Base-by-base conservation (phyloP, 2,888 invertebrate genomes). In the Drosophila borborema region DNA sequence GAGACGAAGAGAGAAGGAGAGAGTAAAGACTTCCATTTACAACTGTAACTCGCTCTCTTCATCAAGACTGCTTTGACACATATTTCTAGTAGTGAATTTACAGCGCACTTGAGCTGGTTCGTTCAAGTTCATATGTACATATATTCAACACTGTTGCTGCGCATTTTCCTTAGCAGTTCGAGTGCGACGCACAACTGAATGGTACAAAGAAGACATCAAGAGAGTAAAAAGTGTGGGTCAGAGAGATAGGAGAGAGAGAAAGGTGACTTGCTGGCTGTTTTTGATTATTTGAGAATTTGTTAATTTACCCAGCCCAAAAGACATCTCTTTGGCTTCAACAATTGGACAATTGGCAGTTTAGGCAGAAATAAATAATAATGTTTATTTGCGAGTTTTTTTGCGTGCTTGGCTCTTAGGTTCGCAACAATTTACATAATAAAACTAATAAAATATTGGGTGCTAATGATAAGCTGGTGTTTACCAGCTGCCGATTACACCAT, bases 401-500 rank as follows among this genome's bases (percentile, higher is more conserved):
- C 72, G 65, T 72, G 71, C 51, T 28, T n/a, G 8, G 12, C 7
- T 46, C 20, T 55, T 64, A 65, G 77, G 72, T 82, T 81, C 65
- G 28, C 16, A 45, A 51, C 45, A 70, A 77, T 80, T 64, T 70
- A 59, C 56, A 77, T 66, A 80, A 71, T 63, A 66, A 77, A 58
- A 45, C 45, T 45, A 75, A 77, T 53, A 54, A 80, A 78, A 72
- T 64, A 60, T 65, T 77, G 54, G 49, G 41, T 61, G 70, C 53
- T 66, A 64, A 70, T 64, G 62, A 81, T 71, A 71, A 77, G 49
- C 54, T 53, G 43, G 49, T 7, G 34, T n/a, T n/a, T n/a, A n/a
- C n/a, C n/a, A 49, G 60, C n/a, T 28, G 28, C 38, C 43, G 64
- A 56, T 60, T 63, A 76, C 60, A 64, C 43, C 68, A 63, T 34